phyloP scores from a whole-genome alignment of 2,888 invertebrate genomes.

The Archaeoteleia sp. region DNA sequence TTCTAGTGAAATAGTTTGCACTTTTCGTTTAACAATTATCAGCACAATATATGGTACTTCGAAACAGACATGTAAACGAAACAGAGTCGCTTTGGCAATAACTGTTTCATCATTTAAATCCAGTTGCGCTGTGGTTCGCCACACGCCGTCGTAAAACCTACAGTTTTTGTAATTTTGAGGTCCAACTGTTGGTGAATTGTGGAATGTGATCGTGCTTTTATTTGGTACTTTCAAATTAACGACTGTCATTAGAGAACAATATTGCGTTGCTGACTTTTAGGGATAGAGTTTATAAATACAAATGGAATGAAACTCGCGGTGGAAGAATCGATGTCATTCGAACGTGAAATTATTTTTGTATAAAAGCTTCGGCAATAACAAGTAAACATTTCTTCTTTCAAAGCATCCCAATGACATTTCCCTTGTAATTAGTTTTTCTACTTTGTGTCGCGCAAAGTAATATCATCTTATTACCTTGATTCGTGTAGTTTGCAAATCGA shows the following conservation, averaged over 20 bases:
- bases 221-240: slow-evolving; percentile 45
- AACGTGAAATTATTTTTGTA: slow-evolving; percentile 16
- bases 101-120: slow-evolving; percentile 54
- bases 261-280: slow-evolving; percentile 24
- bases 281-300: slow-evolving; percentile 8
- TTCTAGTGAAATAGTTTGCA: slow-evolving; percentile 18
- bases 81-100: slow-evolving; percentile 43
- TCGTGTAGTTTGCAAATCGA: no score
- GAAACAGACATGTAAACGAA: slow-evolving; percentile 33
- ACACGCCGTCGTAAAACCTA: slow-evolving; percentile 38
- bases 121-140: slow-evolving; percentile 39
- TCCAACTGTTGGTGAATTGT: slow-evolving; percentile 34
- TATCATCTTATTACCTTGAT: no score
- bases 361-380: no score
- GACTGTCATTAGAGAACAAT: slow-evolving; percentile 38
- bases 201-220: slow-evolving; percentile 20
- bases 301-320: slow-evolving; percentile 11
- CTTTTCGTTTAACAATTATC: slow-evolving; percentile 33
- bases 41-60: slow-evolving; percentile 26
- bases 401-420: no score
- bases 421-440: no score
- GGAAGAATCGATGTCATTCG: no score
- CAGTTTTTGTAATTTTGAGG: slow-evolving; percentile 43
- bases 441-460: no score
- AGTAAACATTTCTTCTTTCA: no score